Evolutionary conservation across 2,888 invertebrate genomes (phyloP).

Genomic region (Arctia plantaginis): DNA sequence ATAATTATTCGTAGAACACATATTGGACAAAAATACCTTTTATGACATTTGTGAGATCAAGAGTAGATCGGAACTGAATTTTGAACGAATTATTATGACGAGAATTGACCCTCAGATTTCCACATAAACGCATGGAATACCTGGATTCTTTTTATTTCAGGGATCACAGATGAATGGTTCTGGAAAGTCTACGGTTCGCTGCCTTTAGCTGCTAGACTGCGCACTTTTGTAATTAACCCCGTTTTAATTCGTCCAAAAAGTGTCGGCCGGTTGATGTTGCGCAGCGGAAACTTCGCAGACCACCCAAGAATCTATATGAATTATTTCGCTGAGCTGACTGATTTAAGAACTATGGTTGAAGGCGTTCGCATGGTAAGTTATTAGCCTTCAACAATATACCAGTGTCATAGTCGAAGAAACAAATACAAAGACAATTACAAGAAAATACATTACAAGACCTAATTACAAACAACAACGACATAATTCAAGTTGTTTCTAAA

Average conservation of each 20-base stretch:
- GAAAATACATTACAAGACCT: no score
- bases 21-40: no score
- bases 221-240: constrained; percentile 90
- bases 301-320: constrained; percentile 93
- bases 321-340: constrained; percentile 91
- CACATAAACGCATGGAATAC: neutral
- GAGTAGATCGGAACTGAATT: no score
- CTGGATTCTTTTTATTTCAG: constrained; percentile 58
- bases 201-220: constrained; percentile 68
- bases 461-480: neutral
- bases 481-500: neutral
- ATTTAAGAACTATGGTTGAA: constrained; percentile 90
- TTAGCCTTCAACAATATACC: neutral
- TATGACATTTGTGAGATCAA: no score
- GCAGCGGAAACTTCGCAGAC: constrained; percentile 90
- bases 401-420: no score
- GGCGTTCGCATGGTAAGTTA: constrained; percentile 89
- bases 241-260: constrained; percentile 92
- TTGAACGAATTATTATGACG: no score
- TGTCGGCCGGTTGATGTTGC: constrained; percentile 90
- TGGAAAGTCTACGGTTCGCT: constrained; percentile 85
- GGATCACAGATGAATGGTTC: constrained; percentile 87
- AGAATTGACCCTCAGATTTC: no score
- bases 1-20: no score
- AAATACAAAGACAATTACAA: no score